These are phyloP conservation scores for Phrynocephalus versicolor DNA, from an alignment of 2,113 vertebrate species.

Conservation along the genomic window DNA sequence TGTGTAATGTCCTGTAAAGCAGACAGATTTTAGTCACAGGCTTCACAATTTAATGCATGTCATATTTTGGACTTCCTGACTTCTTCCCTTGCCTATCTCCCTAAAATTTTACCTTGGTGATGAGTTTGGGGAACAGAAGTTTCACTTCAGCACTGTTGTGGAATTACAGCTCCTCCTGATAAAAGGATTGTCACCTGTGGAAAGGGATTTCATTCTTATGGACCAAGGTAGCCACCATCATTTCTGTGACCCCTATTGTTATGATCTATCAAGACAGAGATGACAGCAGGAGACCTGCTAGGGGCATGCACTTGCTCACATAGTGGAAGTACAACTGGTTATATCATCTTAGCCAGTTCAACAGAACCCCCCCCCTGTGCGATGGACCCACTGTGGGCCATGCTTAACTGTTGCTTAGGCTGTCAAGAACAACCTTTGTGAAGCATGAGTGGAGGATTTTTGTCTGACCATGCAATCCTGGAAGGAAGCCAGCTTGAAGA, in stretches of 20 bases:
- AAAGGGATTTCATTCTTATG: no score
- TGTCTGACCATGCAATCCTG: background rate
- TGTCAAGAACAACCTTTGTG: background rate
- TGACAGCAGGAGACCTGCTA: background rate
- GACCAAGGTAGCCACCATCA: no score
- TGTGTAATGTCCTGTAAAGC: no score
- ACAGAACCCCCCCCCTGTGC: background rate
- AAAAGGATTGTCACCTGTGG: no score
- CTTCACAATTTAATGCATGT: no score
- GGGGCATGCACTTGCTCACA: background rate
- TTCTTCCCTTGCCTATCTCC: no score
- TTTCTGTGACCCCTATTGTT: background rate
- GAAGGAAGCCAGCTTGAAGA: background rate
- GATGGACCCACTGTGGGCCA: background rate
- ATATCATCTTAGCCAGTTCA: background rate
- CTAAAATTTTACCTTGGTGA: no score
- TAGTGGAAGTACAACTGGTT: background rate
- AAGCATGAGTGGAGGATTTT: background rate
- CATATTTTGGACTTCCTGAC: no score
- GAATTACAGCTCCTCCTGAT: no score
- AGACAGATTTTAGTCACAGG: no score
- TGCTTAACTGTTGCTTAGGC: background rate
- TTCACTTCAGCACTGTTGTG: no score
- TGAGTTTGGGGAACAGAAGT: no score
- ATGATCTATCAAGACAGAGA: background rate